phyloP scores from a whole-genome alignment of 2,797 vertebrate genomes.

The Pitangus sulphuratus region DNA sequence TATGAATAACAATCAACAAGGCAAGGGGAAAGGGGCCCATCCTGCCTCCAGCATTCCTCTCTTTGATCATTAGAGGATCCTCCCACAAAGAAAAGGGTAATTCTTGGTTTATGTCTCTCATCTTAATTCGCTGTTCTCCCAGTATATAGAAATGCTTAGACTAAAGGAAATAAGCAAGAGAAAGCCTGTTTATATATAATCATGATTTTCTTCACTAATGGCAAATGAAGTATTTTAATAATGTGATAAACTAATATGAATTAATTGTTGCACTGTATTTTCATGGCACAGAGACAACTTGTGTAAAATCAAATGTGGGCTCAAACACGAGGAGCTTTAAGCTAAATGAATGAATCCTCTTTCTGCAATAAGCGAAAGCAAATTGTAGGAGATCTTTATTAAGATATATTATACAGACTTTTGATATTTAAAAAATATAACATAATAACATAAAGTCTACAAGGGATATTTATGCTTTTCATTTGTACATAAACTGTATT shows the following conservation, averaged over 20 bases:
- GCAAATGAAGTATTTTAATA: not conserved
- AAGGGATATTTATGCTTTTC: not conserved
- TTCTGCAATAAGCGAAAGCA: not conserved
- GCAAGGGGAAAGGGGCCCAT: not conserved
- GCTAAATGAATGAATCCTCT: not conserved
- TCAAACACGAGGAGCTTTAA: not conserved
- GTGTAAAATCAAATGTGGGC: not conserved
- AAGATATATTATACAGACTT: not conserved
- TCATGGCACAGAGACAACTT: not conserved
- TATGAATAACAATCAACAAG: not conserved
- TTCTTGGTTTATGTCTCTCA: not conserved
- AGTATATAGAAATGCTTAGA: not conserved
- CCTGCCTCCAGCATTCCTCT: not conserved
- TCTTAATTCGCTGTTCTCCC: not conserved
- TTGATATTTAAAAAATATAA: not conserved
- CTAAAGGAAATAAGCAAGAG: not conserved
- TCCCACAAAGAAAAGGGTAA: not conserved
- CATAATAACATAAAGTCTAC: not conserved
- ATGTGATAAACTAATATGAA: not conserved
- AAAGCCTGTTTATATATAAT: not conserved
- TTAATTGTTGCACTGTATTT: not conserved
- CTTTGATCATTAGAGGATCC: not conserved
- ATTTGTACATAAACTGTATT: not conserved
- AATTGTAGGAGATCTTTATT: not conserved
- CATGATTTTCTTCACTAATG: not conserved